Evolutionary conservation across 2,888 invertebrate species (phyloP).

Genomic region (Hemaris fuciformis): DNA sequence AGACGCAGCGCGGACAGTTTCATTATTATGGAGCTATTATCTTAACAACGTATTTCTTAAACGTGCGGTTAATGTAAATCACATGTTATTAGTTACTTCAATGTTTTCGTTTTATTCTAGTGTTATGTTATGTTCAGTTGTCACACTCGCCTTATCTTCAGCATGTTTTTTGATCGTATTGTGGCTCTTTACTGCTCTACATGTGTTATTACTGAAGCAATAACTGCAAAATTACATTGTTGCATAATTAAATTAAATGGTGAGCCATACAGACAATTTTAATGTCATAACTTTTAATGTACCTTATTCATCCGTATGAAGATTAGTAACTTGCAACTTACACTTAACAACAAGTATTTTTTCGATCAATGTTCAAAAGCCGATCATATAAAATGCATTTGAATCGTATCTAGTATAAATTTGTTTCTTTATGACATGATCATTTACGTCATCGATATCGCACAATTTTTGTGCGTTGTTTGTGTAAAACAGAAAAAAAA

Average conservation of each 20-base stretch:
- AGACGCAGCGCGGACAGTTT: neutral
- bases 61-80: neutral
- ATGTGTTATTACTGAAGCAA: neutral
- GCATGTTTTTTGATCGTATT: neutral
- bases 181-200: neutral
- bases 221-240: neutral
- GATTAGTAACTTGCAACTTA: too few species aligned
- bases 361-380: too few species aligned
- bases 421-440: too few species aligned
- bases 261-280: too few species aligned
- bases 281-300: neutral
- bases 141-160: neutral
- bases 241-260: too few species aligned
- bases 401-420: too few species aligned
- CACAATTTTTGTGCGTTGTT: too few species aligned
- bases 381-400: too few species aligned
- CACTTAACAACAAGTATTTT: too few species aligned
- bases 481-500: too few species aligned
- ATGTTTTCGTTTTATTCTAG: neutral
- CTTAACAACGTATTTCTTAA: neutral
- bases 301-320: too few species aligned
- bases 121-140: neutral
- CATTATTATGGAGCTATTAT: neutral
- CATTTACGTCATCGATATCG: too few species aligned
- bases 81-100: neutral